Conservation (phyloP, 2,797 vertebrate genomes). For the Mormyrus hasselquistii region DNA sequence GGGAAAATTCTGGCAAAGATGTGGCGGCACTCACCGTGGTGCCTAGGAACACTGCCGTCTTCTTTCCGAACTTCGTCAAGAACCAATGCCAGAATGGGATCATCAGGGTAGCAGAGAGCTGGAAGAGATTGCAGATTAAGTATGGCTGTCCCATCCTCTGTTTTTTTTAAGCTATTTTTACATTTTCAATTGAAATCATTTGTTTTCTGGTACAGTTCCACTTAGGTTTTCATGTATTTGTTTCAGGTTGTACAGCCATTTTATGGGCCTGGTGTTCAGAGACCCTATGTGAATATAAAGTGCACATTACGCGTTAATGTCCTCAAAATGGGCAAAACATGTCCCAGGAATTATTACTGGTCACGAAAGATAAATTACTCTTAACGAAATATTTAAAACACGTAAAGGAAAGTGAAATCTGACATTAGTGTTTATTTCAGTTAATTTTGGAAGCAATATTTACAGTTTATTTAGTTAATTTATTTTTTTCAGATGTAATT, state of each 20-base stretch:
- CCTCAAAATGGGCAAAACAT: neutral
- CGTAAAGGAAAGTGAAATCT: neutral
- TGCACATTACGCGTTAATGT: no score
- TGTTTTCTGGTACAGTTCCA: neutral
- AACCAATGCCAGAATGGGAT: constrained; percentile 99
- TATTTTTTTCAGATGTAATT: neutral
- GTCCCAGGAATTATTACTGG: neutral
- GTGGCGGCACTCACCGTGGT: constrained; percentile 73
- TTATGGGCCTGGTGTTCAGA: neutral
- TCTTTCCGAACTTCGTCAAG: constrained; percentile 89
- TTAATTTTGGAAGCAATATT: neutral
- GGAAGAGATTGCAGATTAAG: constrained; percentile 16
- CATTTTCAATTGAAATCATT: neutral
- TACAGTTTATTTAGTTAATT: neutral
- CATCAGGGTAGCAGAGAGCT: constrained; percentile 83
- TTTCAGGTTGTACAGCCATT: neutral
- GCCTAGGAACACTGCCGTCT: constrained; percentile 80
- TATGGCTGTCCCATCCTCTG: neutral
- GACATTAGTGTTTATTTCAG: neutral
- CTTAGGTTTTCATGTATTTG: neutral
- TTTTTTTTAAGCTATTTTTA: neutral
- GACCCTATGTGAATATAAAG: neutral
- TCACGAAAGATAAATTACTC: neutral
- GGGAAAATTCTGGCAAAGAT: neutral
- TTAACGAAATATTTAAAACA: neutral